Conservation (phyloP, 2,888 invertebrate species). For the Galerucella calmariensis region DNA sequence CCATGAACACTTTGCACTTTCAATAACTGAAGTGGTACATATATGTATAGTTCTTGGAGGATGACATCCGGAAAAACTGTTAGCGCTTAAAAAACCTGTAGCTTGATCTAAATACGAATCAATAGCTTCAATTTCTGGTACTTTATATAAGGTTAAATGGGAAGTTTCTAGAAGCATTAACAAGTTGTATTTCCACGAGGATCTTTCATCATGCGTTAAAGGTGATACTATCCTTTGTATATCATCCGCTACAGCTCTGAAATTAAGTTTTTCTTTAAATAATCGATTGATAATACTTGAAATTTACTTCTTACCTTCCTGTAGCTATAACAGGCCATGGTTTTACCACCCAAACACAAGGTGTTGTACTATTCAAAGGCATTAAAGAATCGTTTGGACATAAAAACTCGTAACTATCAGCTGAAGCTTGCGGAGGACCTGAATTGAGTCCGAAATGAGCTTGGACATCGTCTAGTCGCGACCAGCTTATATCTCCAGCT, state of each 20-base stretch:
- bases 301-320: constrained; percentile 66
- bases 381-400: constrained; percentile 81
- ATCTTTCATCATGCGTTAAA: constrained; percentile 60
- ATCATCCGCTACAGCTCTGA: constrained; percentile 66
- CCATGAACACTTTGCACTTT: constrained; percentile 83
- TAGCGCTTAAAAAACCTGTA: constrained; percentile 71
- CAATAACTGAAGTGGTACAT: constrained; percentile 77
- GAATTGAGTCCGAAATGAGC: constrained; percentile 73
- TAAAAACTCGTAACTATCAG: constrained; percentile 73
- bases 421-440: constrained; percentile 60
- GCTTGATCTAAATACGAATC: constrained; percentile 75
- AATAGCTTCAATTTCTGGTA: constrained; percentile 72
- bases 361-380: constrained; percentile 68
- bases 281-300: neutral
- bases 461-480: constrained; percentile 75
- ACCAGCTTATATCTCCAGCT: constrained; percentile 86
- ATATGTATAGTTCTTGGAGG: constrained; percentile 72
- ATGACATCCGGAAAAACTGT: constrained; percentile 76
- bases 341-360: constrained; percentile 82
- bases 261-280: constrained; percentile 30
- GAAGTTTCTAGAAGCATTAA: constrained; percentile 72
- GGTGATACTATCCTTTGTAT: constrained; percentile 67
- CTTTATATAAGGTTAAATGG: constrained; percentile 66
- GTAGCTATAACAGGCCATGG: constrained; percentile 83
- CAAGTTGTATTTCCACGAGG: constrained; percentile 71